Evolutionary conservation across 2,888 invertebrate genomes (phyloP).

Genomic region (Platycheirus albimanus): DNA sequence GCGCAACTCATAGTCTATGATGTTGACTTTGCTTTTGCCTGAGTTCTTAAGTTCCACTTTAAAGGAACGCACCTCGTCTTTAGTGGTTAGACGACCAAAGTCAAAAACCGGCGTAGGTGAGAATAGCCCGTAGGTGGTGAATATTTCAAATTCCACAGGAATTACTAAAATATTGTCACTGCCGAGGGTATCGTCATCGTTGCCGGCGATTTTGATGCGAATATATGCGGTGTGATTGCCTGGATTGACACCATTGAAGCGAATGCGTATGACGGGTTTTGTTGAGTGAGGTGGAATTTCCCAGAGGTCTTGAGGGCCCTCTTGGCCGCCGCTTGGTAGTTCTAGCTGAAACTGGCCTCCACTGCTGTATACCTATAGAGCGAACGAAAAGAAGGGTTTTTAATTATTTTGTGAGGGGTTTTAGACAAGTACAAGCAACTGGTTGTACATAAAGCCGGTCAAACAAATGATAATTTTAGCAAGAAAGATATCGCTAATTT

Average conservation of each 20-base stretch:
- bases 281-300: slow-evolving; percentile 94
- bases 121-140: slow-evolving; percentile 88
- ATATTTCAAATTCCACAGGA: slow-evolving; percentile 92
- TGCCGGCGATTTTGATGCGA: slow-evolving; percentile 83
- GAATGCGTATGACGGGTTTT: slow-evolving; percentile 93
- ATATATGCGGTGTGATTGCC: slow-evolving; percentile 94
- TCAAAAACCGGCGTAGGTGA: slow-evolving; percentile 90
- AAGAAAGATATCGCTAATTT: too few species aligned
- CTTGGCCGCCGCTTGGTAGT: slow-evolving; percentile 89
- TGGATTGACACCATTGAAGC: slow-evolving; percentile 89
- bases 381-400: too few species aligned
- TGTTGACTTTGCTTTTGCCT: slow-evolving; percentile 73
- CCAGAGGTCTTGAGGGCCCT: slow-evolving; percentile 93
- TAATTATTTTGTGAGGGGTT: not conserved
- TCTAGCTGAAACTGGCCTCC: slow-evolving; percentile 95
- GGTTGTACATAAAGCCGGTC: too few species aligned
- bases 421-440: too few species aligned
- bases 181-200: slow-evolving; percentile 53
- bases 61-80: slow-evolving; percentile 85
- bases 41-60: slow-evolving; percentile 81
- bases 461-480: too few species aligned
- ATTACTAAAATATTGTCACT: slow-evolving; percentile 85
- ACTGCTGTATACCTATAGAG: slow-evolving; percentile 90
- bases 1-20: slow-evolving; percentile 73
- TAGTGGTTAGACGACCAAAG: slow-evolving; percentile 91